Evolutionary conservation across 2,888 invertebrate species (phyloP).

Genomic region (Tiliacea citrago): DNA sequence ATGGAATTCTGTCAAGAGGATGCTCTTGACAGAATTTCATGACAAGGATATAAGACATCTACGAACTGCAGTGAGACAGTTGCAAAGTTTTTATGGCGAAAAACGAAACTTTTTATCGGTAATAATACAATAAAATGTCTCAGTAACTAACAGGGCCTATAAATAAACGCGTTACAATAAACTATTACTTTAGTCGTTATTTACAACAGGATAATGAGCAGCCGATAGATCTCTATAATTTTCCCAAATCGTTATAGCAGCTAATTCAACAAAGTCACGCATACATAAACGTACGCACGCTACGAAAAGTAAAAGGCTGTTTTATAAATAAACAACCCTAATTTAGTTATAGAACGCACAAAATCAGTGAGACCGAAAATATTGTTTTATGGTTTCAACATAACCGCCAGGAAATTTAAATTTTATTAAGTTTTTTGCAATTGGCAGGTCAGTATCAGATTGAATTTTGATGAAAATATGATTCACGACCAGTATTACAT

Average conservation of each 20-base stretch:
- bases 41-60: conserved; percentile 3
- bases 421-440: neutral
- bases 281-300: conserved; percentile 54
- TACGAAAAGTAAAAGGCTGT: conserved; percentile 39
- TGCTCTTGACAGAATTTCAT: neutral
- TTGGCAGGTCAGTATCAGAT: neutral
- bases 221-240: conserved; percentile 55
- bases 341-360: conserved; percentile 44
- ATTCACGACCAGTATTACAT: neutral
- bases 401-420: neutral
- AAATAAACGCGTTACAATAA: conserved; percentile 32
- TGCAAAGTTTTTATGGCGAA: conserved; percentile 5
- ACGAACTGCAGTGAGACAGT: neutral
- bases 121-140: conserved; percentile 10
- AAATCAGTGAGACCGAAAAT: conserved; percentile 24
- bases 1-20: too few relatives aligned
- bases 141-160: neutral
- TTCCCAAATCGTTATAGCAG: conserved; percentile 41
- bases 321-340: conserved; percentile 52
- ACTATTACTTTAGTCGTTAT: conserved; percentile 37
- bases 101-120: conserved; percentile 4
- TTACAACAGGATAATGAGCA: conserved; percentile 37
- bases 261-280: conserved; percentile 57
- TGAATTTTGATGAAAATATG: neutral
- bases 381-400: conserved; percentile 7